phyloP scores from a whole-genome alignment of 2,797 vertebrate species.

The Pogonophryne albipinna region DNA sequence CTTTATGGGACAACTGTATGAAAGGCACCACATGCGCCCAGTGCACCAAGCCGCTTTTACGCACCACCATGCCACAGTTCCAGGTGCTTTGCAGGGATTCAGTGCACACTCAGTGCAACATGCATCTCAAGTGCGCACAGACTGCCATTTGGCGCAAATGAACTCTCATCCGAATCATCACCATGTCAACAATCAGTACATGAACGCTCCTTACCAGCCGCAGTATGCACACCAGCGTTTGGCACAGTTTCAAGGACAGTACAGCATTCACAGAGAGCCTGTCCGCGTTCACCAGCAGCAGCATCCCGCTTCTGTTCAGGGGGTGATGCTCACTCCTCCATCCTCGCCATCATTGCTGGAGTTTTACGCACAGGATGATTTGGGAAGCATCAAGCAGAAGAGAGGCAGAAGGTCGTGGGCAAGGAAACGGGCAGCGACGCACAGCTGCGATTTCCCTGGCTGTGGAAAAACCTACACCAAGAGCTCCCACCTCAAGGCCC shows the following conservation, averaged over 20 bases:
- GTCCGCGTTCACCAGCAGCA: constrained; percentile 82
- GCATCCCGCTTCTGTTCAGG: constrained; percentile 82
- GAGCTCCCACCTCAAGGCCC: constrained; percentile 94
- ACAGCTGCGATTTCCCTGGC: constrained; percentile 93
- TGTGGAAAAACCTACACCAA: constrained; percentile 97
- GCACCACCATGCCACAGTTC: constrained; percentile 65
- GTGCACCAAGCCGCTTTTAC: constrained; percentile 67
- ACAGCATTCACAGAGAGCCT: constrained; percentile 84
- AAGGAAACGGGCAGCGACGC: constrained; percentile 92
- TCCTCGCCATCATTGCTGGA: constrained; percentile 91
- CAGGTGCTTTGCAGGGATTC: constrained; percentile 55
- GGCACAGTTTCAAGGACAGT: constrained; percentile 88
- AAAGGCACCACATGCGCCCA: constrained; percentile 77
- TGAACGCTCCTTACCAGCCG: constrained; percentile 70
- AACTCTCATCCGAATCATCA: constrained; percentile 40
- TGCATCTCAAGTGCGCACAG: constrained; percentile 58
- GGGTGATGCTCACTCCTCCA: constrained; percentile 90
- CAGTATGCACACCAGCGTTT: constrained; percentile 73
- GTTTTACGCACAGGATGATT: constrained; percentile 87
- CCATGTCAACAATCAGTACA: constrained; percentile 70
- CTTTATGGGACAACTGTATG: constrained; percentile 81
- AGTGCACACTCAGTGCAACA: constrained; percentile 66
- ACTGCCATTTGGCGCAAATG: constrained; percentile 73
- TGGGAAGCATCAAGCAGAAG: constrained; percentile 84
- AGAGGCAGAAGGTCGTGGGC: constrained; percentile 91